Evolutionary conservation across 2,888 invertebrate species (phyloP), one percentile per base, ranked within the genome.

Genomic region (Timandra comae): DNA sequence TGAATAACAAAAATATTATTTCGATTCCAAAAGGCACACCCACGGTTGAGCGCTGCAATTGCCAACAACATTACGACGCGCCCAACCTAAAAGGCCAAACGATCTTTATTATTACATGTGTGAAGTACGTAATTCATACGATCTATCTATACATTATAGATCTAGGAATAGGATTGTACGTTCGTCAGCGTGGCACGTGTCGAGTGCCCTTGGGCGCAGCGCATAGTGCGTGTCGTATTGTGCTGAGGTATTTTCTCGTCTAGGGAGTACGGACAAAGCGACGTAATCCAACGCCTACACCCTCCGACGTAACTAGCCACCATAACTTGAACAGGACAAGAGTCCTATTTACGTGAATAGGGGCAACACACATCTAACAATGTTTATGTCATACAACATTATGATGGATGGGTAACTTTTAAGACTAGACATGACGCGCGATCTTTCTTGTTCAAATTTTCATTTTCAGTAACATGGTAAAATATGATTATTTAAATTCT

Each of bases 201-300:
- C 49, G 43, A 55, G 41, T 56, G 68, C 57, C 72, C 69, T 72
- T 74, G 79, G 59, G 56, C 43, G 36, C 35, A 52, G 60, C 41
- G 56, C 71, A 64, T 45, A 38, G 53, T 63, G 75, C 76, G 73
- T 79, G 63, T 65, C 77, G 56, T 56, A 78, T 76, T 78, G 76
- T 78, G 52, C 46, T 35, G 44, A 41, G 46, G 52, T 61, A 65
- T 72, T 76, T 71, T 76, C 59, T 51, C 76, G 72, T 76, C 60
- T 51, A 28, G 41, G 41, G 49, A 43, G 35, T 52, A 43, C 30
- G 40, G 48, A 80, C 74, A 79, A 79, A 66, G 69, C 56, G 44
- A 33, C 58, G 77, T 67, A 78, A 79, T 62, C 51, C 47, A 57
- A 74, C 50, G 56, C 62, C 35, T 27, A 39, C 41, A 29, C 32